Conservation (phyloP, 2,797 vertebrate species). For the Myotis vivesi region DNA sequence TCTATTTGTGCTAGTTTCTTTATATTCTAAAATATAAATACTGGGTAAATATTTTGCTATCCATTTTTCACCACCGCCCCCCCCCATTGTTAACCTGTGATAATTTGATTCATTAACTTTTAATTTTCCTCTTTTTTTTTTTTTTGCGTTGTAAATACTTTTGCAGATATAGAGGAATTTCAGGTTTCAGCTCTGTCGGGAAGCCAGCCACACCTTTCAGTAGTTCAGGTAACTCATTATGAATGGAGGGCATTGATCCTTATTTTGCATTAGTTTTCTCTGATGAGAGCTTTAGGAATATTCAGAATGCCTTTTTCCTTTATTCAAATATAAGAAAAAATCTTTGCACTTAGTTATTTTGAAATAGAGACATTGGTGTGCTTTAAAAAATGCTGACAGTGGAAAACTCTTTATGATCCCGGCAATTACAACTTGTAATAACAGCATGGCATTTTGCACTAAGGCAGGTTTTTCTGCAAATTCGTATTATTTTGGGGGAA, state of each 20-base stretch:
- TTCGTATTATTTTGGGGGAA: not conserved
- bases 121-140: not conserved
- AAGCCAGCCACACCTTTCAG: not conserved
- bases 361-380: conserved; percentile 46
- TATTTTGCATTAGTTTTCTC: conserved; percentile 7
- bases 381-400: not conserved
- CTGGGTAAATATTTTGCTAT: not conserved
- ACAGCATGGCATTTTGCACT: not conserved
- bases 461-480: not conserved
- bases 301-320: conserved; percentile 9
- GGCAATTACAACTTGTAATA: not conserved
- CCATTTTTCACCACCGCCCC: not conserved
- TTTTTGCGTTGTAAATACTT: not conserved
- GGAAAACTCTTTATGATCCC: not conserved
- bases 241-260: not conserved
- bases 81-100: not conserved
- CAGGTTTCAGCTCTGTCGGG: not conserved
- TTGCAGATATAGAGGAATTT: not conserved
- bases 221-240: not conserved
- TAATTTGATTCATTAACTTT: conserved; percentile 32
- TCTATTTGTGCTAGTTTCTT: not conserved
- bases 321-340: conserved; percentile 18
- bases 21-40: not conserved
- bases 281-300: conserved; percentile 18
- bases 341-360: conserved; percentile 37